Base-by-base conservation (phyloP, 1,140 invertebrate genomes). In the Atta cephalotes region DNA sequence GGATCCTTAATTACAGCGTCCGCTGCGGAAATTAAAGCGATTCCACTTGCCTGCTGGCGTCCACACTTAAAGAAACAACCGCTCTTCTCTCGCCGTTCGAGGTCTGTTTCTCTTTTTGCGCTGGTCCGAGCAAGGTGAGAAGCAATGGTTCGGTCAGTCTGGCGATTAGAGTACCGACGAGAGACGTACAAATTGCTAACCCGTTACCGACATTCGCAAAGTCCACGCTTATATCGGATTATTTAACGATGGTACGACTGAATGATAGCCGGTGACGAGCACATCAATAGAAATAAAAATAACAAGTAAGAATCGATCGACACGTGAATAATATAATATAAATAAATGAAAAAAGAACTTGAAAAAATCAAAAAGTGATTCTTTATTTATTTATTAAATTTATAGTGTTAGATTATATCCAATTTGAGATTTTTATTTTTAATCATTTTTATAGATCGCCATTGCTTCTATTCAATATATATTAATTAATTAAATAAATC, bases 1-100 rank as follows among this genome's bases (percentile, higher is more conserved):
- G 66, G 62, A 84, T 21, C 90, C 89, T 93, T 93, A 94, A 93
- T 93, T 93, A 93, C 91, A 91, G 74, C 91, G 87, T 91, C 88
- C 81, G 84, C 68, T 31, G 62, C 65, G 82, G 78, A 71, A 87
- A 85, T 85, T 77, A 91, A 91, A 91, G 79, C 88, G 91, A 92
- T 92, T 91, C 90, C 86, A 91, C 87, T 91, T 89, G 90, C 88
- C 88, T 92, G 85, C 82, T 89, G 87, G 86, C 85, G 80, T 88
- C 79, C 79, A 74, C 81, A 86, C 78, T 81, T 78, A 62, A 72
- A 80, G 89, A 76, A 80, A 85, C 71, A 88, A 88, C 80, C 88
- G 79, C 86, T 82, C 87, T 58, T 76, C 85, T 87, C 81, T 60
- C 45, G 62, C 18, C 28, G 51, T 58, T 25, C 60, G 78, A 25